Conservation (phyloP, 2,888 invertebrate species). For the Trichogramma evanescens region DNA sequence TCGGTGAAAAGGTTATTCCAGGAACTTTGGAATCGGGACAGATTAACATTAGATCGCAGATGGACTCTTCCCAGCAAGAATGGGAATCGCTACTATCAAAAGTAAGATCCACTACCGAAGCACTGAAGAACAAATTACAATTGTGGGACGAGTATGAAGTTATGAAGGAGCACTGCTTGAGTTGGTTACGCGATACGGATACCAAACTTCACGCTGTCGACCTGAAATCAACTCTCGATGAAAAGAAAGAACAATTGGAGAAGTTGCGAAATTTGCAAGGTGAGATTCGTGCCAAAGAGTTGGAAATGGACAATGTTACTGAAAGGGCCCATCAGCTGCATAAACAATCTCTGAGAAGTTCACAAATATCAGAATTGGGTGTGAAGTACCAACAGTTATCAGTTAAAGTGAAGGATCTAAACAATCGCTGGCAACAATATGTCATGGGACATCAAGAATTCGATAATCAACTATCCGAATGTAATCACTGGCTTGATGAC, state of each 20-base stretch:
- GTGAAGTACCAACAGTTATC: constrained; percentile 86
- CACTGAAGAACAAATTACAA: constrained; percentile 73
- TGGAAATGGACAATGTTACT: constrained; percentile 87
- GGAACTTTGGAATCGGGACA: constrained; percentile 79
- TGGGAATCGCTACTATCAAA: constrained; percentile 78
- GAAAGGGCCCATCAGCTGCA: constrained; percentile 82
- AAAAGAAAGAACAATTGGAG: constrained; percentile 81
- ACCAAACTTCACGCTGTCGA: constrained; percentile 81
- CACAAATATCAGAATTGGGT: constrained; percentile 84
- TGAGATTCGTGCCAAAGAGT: constrained; percentile 80
- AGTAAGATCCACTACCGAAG: constrained; percentile 69
- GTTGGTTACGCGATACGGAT: constrained; percentile 85
- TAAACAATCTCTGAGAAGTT: constrained; percentile 66
- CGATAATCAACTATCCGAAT: constrained; percentile 71
- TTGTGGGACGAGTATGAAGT: constrained; percentile 90
- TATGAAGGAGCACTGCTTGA: constrained; percentile 74
- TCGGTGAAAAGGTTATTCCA: constrained; percentile 87
- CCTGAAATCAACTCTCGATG: constrained; percentile 70
- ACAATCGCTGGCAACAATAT: constrained; percentile 87
- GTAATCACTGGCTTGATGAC: constrained; percentile 76
- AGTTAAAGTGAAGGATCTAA: constrained; percentile 84
- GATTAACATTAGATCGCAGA: constrained; percentile 76
- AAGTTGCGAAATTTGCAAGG: constrained; percentile 73
- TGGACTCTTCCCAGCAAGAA: constrained; percentile 82
- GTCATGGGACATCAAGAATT: constrained; percentile 83